These are phyloP conservation scores for Sebastes dallii DNA, from an alignment of 2,797 vertebrate species.

Conservation along the genomic window DNA sequence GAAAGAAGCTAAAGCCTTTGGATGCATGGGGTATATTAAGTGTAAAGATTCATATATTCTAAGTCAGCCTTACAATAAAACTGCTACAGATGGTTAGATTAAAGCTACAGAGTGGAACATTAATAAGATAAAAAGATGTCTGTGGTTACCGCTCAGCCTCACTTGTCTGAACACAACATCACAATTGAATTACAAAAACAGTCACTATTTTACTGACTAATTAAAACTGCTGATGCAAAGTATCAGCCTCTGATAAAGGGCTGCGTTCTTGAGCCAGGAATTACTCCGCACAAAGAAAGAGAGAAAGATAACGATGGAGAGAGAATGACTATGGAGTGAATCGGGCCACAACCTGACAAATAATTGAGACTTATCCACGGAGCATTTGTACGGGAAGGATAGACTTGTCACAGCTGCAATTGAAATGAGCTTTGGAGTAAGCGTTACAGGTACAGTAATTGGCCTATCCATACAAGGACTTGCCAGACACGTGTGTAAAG, in stretches of 20 bases:
- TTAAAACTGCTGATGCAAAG: conserved; percentile 49
- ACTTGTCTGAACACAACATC: conserved; percentile 17
- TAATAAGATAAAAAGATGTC: conserved; percentile 5
- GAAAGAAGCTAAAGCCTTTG: not conserved
- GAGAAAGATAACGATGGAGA: conserved; percentile 4
- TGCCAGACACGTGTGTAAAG: conserved; percentile 11
- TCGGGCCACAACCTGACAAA: conserved; percentile 8
- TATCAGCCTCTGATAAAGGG: conserved; percentile 22
- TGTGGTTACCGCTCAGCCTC: not conserved
- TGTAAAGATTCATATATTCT: not conserved
- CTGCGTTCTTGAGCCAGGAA: conserved; percentile 17
- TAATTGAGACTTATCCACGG: conserved; percentile 25
- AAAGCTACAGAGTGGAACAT: conserved; percentile 16
- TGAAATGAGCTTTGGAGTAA: conserved; percentile 11
- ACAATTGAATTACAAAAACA: conserved; percentile 8
- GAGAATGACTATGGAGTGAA: not conserved
- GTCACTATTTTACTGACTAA: conserved; percentile 21
- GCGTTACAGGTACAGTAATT: conserved; percentile 23
- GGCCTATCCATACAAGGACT: conserved; percentile 12
- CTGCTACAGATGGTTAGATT: conserved; percentile 7
- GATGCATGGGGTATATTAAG: not conserved
- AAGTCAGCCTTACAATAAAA: not conserved
- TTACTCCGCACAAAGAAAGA: conserved; percentile 31
- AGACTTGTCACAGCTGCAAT: not conserved
- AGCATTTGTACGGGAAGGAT: conserved; percentile 6